These are phyloP conservation scores for Protophormia terraenovae DNA, from an alignment of 2,888 invertebrate genomes.

Conservation along the genomic window DNA sequence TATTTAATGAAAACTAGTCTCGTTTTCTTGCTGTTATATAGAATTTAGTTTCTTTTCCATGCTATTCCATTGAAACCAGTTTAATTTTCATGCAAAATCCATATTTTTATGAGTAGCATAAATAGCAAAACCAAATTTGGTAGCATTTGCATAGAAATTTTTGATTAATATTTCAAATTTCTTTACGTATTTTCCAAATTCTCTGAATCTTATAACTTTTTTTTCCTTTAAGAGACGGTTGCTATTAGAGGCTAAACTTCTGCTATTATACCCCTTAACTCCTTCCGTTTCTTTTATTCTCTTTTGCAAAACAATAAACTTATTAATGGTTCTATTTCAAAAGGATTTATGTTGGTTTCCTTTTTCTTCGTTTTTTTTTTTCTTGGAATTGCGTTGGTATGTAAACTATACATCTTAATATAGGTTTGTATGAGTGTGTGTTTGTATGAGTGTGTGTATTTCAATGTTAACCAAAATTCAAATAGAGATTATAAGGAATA, in stretches of 20 bases:
- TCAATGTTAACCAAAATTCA: not conserved
- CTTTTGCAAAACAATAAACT: not conserved
- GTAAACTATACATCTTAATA: not conserved
- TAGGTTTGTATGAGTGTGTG: not conserved
- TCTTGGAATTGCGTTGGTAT: not conserved
- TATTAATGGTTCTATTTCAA: constrained; percentile 8
- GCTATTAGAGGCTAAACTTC: not conserved
- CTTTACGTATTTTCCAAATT: too few relatives aligned
- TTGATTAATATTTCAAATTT: too few relatives aligned
- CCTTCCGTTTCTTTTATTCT: not conserved
- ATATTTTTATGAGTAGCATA: too few relatives aligned
- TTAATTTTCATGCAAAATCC: too few relatives aligned
- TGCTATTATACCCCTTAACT: not conserved
- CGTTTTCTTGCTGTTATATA: too few relatives aligned
- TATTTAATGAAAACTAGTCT: too few relatives aligned
- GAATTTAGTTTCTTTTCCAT: too few relatives aligned
- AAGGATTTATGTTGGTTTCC: not conserved
- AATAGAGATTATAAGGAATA: constrained; percentile 1
- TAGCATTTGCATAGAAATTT: too few relatives aligned
- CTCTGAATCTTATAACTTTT: not conserved
- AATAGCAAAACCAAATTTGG: too few relatives aligned
- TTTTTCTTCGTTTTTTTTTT: not conserved
- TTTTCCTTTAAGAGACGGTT: not conserved
- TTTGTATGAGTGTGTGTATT: not conserved
- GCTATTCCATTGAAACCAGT: too few relatives aligned